Conservation (phyloP, 2,888 invertebrate species). For the Trypoxylon attenuatum region DNA sequence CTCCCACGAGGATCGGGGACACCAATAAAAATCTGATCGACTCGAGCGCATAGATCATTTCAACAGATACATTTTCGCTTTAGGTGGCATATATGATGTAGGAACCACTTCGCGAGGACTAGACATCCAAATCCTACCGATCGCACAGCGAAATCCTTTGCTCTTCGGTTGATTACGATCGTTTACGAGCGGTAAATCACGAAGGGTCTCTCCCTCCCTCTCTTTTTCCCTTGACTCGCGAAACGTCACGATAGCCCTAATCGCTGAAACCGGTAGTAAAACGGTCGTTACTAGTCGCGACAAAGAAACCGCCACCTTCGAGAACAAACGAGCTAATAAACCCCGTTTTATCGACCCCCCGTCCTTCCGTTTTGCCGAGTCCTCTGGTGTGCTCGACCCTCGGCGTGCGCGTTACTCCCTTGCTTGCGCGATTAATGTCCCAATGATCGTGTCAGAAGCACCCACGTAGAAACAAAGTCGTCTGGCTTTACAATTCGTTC, state of each 20-base stretch:
- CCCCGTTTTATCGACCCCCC: slow-evolving; percentile 38
- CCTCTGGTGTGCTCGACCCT: too few species aligned
- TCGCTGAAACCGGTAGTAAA: slow-evolving; percentile 63
- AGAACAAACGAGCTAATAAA: slow-evolving; percentile 58
- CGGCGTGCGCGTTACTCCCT: too few species aligned
- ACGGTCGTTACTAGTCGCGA: slow-evolving; percentile 61
- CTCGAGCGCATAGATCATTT: too few species aligned
- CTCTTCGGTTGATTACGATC: slow-evolving; percentile 59
- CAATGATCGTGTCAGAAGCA: too few species aligned
- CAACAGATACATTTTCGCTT: too few species aligned
- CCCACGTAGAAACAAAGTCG: too few species aligned
- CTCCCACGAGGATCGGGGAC: neutral
- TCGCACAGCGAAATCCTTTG: too few species aligned
- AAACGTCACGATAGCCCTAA: slow-evolving; percentile 53
- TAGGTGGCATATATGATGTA: too few species aligned
- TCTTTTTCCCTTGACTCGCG: slow-evolving; percentile 46
- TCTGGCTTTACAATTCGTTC: too few species aligned
- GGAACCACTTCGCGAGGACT: too few species aligned
- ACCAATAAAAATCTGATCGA: neutral
- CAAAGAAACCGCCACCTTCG: slow-evolving; percentile 58
- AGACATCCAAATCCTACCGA: too few species aligned
- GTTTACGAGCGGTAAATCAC: slow-evolving; percentile 65
- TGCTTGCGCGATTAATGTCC: too few species aligned
- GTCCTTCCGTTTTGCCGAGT: slow-evolving; percentile 43
- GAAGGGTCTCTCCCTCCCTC: slow-evolving; percentile 18